Conservation (phyloP, 2,888 invertebrate genomes). For the Ceriagrion tenellum region DNA sequence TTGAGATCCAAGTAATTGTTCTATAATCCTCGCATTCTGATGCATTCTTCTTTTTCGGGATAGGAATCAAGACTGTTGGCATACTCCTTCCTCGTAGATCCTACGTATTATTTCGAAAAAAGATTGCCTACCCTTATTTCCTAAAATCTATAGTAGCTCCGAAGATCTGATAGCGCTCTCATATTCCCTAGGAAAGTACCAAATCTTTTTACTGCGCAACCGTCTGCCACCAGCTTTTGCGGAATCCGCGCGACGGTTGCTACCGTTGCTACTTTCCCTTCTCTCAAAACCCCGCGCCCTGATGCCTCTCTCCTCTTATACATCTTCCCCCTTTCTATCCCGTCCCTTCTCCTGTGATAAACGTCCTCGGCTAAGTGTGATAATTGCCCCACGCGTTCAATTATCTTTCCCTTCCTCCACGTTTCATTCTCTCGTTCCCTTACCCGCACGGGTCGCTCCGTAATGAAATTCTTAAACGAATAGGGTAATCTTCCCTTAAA, state of each 20-base stretch:
- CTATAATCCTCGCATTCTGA: too few species aligned
- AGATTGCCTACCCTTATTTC: too few species aligned
- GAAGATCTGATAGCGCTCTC: too few species aligned
- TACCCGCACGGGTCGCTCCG: conserved; percentile 23
- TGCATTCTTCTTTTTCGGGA: too few species aligned
- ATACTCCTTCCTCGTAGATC: too few species aligned
- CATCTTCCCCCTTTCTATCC: not conserved
- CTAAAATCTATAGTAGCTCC: too few species aligned
- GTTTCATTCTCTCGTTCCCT: not conserved
- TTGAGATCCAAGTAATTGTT: too few species aligned
- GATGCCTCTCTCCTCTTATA: not conserved
- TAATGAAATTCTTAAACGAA: conserved; percentile 61
- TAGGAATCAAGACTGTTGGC: too few species aligned
- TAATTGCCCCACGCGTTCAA: conserved; percentile 6
- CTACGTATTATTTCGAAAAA: too few species aligned
- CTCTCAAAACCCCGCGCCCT: not conserved
- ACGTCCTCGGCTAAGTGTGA: conserved; percentile 53
- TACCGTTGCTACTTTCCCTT: not conserved
- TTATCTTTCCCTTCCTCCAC: not conserved
- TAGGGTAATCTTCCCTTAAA: conserved; percentile 45
- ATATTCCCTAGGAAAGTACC: too few species aligned
- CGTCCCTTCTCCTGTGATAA: conserved; percentile 25
- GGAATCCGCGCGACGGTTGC: not conserved
- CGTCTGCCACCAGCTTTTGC: not conserved
- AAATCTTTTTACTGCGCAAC: not conserved